phyloP scores from a whole-genome alignment of 2,797 vertebrate genomes.

The Hemibagrus guttatus region DNA sequence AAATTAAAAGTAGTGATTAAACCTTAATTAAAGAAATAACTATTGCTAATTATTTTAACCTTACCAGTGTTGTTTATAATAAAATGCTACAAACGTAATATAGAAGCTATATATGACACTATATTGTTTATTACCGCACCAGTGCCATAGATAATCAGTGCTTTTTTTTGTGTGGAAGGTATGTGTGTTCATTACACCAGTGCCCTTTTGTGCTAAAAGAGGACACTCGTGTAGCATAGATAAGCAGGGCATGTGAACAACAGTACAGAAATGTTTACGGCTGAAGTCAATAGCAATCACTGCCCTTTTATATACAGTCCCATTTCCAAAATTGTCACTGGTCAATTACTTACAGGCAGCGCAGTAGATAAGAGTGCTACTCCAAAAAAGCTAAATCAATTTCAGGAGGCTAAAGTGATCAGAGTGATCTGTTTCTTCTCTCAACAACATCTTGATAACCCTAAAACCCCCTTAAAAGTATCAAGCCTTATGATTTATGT shows the following conservation, averaged over 20 bases:
- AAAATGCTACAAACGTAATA: not conserved
- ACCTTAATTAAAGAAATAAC: not conserved
- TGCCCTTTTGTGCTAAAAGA: not conserved
- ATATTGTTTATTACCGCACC: not conserved
- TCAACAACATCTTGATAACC: slow-evolving; percentile 38
- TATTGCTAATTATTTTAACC: not conserved
- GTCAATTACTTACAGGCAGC: slow-evolving; percentile 30
- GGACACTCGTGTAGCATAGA: not conserved
- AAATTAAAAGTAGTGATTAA: not conserved
- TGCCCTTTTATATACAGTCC: slow-evolving; percentile 5
- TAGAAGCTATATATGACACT: not conserved
- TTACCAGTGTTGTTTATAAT: not conserved
- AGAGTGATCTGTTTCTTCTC: slow-evolving; percentile 33
- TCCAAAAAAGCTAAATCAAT: slow-evolving; percentile 33
- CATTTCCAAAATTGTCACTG: slow-evolving; percentile 35
- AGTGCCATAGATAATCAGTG: not conserved
- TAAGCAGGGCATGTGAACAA: not conserved
- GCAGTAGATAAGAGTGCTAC: slow-evolving; percentile 28
- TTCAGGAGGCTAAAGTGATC: slow-evolving; percentile 44
- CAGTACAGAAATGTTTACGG: not conserved
- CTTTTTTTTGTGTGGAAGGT: not conserved
- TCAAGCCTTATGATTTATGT: slow-evolving; percentile 39
- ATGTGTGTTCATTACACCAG: not conserved
- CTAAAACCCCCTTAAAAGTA: slow-evolving; percentile 32
- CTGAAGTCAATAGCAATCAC: not conserved